A percentile compares a stretch with the other conserved stretches of the same genome.
phyloP scores from a whole-genome alignment of 2,888 invertebrate genomes.

The Tenthredo amoena region DNA sequence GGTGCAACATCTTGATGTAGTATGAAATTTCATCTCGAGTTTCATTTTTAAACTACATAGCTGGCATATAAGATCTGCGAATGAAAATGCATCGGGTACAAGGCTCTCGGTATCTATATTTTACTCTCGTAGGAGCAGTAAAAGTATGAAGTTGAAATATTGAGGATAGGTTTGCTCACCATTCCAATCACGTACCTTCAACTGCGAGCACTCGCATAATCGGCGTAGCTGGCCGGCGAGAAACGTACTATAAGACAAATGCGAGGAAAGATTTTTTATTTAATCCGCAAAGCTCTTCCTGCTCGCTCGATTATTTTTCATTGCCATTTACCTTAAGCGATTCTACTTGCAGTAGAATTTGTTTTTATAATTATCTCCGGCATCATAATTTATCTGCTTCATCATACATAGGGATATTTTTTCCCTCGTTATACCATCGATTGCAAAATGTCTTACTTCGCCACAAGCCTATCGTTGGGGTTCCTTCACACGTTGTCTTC shows the following conservation, averaged over 20 bases:
- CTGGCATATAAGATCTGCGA: slow-evolving; percentile 51
- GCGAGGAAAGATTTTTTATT: slow-evolving; percentile 35
- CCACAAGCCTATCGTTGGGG: not conserved
- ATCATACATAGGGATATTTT: not conserved
- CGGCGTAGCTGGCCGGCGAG: slow-evolving; percentile 53
- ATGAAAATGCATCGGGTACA: slow-evolving; percentile 70
- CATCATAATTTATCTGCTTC: slow-evolving; percentile 24
- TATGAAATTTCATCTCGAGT: slow-evolving; percentile 37
- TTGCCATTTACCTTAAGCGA: not conserved
- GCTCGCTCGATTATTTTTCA: slow-evolving; percentile 24
- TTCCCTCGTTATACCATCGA: slow-evolving; percentile 13
- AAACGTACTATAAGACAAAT: slow-evolving; percentile 46
- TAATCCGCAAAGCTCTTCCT: slow-evolving; percentile 41
- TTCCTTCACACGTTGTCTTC: not conserved
- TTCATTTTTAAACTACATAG: slow-evolving; percentile 45
- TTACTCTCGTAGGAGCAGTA: slow-evolving; percentile 65
- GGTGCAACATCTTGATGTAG: not conserved
- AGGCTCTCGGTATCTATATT: slow-evolving; percentile 60
- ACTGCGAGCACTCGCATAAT: slow-evolving; percentile 55
- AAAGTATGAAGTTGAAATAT: slow-evolving; percentile 60
- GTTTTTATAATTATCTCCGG: slow-evolving; percentile 23
- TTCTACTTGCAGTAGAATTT: slow-evolving; percentile 17
- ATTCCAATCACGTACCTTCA: slow-evolving; percentile 59
- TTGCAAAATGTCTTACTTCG: not conserved
- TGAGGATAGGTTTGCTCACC: slow-evolving; percentile 59